A percentile compares a stretch with the other conserved stretches of the same genome.
Conservation (phyloP, 2,888 invertebrate genomes). For the Alviniconcha strummeri region DNA sequence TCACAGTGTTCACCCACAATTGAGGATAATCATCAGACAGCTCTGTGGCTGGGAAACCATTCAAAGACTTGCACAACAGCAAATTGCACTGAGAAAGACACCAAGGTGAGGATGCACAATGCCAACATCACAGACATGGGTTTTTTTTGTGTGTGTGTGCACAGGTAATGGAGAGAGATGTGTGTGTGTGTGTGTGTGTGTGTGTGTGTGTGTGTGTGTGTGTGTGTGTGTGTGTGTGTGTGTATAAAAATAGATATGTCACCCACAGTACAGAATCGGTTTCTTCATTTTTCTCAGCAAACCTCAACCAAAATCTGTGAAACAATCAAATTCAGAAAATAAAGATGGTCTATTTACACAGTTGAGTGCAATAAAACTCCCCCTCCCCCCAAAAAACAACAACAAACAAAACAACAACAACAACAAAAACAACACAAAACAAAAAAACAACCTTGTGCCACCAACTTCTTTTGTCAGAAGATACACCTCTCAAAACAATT, state of each 20-base stretch:
- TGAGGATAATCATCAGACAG: too few species aligned
- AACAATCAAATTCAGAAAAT: neutral
- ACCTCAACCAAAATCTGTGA: neutral
- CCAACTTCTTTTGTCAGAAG: too few species aligned
- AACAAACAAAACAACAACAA: neutral
- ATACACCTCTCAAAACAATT: too few species aligned
- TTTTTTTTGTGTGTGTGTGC: neutral
- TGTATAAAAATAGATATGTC: neutral
- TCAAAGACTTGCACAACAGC: neutral
- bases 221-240: neutral
- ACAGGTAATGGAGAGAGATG: neutral
- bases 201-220: neutral
- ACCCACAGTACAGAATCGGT: neutral
- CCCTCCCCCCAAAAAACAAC: too few species aligned
- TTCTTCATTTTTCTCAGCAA: neutral
- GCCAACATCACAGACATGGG: too few species aligned
- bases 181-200: neutral
- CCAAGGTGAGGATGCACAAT: too few species aligned
- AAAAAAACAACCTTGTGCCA: too few species aligned
- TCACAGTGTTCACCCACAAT: too few species aligned
- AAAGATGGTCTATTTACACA: neutral
- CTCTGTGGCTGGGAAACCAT: neutral
- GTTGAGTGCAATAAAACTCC: neutral
- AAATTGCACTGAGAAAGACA: neutral
- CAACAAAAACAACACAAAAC: too few species aligned